Conservation (phyloP, 2,113 vertebrate genomes). For the Plecturocebus donacophilus region DNA sequence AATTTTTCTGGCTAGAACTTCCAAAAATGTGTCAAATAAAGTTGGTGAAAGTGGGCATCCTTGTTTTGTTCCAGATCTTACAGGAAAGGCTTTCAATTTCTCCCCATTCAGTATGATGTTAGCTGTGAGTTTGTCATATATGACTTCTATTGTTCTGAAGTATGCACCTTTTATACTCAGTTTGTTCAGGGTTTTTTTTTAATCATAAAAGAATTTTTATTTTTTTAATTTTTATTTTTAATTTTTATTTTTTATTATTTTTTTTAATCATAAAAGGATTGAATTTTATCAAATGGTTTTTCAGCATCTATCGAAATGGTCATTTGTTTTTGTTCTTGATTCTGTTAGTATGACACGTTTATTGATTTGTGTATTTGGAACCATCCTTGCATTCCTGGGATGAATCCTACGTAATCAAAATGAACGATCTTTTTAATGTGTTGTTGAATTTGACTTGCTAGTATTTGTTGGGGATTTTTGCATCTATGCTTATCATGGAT, state of each 20-base stretch:
- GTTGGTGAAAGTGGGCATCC: background rate
- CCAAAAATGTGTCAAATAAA: background rate
- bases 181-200: background rate
- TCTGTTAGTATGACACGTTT: background rate
- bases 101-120: background rate
- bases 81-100: background rate
- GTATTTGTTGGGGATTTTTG: background rate
- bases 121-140: background rate
- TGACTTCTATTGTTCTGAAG: background rate
- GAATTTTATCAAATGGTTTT: background rate
- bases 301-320: background rate
- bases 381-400: background rate
- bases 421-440: background rate
- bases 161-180: background rate
- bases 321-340: background rate
- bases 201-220: background rate
- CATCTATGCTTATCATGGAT: background rate
- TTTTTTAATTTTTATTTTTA: too few species aligned
- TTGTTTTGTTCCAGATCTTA: background rate
- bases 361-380: background rate
- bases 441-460: background rate
- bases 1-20: background rate
- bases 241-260: too few species aligned
- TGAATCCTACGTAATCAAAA: background rate
- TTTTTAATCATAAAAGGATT: background rate